Evolutionary conservation across 2,888 invertebrate species (phyloP).

Genomic region (Orchesellides sinensis): DNA sequence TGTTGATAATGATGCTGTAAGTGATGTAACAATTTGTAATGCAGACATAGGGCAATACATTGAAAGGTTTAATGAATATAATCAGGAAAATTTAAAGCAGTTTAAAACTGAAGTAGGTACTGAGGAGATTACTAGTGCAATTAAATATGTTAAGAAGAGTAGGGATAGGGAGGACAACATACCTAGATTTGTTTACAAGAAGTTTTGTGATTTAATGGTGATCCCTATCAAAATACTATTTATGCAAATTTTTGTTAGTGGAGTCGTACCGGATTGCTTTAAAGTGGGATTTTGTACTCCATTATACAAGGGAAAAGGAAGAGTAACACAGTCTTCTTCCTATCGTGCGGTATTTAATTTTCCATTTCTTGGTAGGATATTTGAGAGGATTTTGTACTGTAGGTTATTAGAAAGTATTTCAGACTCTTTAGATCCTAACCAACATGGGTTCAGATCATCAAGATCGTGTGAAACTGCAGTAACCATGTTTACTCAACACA

Average conservation of each 20-base stretch:
- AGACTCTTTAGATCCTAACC: neutral
- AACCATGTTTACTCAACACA: slow-evolving; percentile 32
- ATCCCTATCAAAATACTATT: slow-evolving; percentile 11
- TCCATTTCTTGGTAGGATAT: slow-evolving; percentile 32
- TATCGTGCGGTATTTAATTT: slow-evolving; percentile 46
- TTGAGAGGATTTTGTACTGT: slow-evolving; percentile 39
- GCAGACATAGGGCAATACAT: neutral
- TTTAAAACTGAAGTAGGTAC: neutral
- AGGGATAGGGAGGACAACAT: neutral
- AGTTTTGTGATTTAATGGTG: neutral
- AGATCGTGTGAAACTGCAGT: slow-evolving; percentile 54
- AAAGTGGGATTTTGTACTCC: slow-evolving; percentile 22
- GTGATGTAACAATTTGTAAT: neutral
- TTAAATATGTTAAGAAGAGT: slow-evolving; percentile 23
- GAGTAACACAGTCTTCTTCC: neutral
- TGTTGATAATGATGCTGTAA: neutral
- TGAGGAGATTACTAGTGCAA: neutral
- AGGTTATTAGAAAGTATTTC: neutral
- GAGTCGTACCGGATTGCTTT: slow-evolving; percentile 4
- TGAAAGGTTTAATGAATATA: too few relatives aligned
- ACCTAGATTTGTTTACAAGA: slow-evolving; percentile 31
- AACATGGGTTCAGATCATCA: slow-evolving; percentile 43
- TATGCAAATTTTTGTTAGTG: neutral
- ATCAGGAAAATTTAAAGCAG: too few relatives aligned
- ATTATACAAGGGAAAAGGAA: slow-evolving; percentile 49